phyloP scores from a whole-genome alignment of 2,797 vertebrate species.

The Tokudaia tokunoshimensis region DNA sequence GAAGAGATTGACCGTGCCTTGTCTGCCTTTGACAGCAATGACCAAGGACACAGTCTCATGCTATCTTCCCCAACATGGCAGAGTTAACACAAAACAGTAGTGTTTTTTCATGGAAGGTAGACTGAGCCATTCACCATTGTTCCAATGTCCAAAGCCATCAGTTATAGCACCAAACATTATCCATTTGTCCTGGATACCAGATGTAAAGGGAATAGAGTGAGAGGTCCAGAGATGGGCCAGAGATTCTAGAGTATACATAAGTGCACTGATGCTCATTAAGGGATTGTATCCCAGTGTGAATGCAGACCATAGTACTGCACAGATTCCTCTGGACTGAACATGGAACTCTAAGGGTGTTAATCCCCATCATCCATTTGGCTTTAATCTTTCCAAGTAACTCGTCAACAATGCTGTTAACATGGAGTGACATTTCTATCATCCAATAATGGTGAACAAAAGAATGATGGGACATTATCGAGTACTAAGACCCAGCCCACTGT shows the following conservation, averaged over 20 bases:
- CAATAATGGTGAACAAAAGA: background rate
- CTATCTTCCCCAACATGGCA: background rate
- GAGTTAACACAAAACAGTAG: background rate
- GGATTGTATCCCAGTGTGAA: background rate
- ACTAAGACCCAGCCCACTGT: background rate
- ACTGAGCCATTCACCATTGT: background rate
- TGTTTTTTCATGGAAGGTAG: too few relatives aligned
- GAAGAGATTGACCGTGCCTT: background rate
- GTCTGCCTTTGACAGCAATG: background rate
- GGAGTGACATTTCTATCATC: background rate
- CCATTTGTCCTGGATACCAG: background rate
- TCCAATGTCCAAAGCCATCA: background rate
- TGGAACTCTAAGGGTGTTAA: background rate
- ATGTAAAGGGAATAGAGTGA: background rate
- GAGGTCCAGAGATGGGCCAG: too few relatives aligned
- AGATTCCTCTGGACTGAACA: background rate
- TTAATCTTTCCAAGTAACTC: background rate
- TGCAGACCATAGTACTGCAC: background rate
- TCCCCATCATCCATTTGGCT: background rate
- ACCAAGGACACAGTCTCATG: background rate
- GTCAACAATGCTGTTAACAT: background rate
- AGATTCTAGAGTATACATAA: background rate
- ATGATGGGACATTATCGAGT: background rate
- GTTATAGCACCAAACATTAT: background rate
- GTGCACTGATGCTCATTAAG: accelerated